Evolutionary conservation across 2,797 vertebrate species (phyloP), one percentile per base, ranked within the genome.

Genomic region (Clamator glandarius): DNA sequence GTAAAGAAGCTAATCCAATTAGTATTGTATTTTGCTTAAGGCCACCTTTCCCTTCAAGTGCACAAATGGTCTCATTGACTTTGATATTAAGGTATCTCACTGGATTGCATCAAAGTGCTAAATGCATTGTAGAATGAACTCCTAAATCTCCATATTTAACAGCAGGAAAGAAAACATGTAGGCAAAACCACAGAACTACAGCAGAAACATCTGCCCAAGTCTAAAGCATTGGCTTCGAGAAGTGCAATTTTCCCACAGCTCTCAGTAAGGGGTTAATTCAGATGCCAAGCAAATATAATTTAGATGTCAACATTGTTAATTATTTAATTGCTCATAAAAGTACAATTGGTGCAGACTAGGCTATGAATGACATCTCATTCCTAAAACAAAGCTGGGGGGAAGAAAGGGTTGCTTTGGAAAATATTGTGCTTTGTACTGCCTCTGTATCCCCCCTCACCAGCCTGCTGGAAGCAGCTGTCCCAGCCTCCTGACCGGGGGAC

Each of bases 261-360:
- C 80, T 78, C 80, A 57, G n/a, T 7, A 86, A 96, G 59, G 92
- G 90, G 93, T 92, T 95, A 94, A 95, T 83, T 82, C 59, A 6
- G 76, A 93, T 41, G 67, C 85, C 83, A 41, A 96, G 89, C 57
- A 94, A 84, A 92, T 76, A 84, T 51, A 92, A 96, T 95, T 91
- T 74, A 94, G 92, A 95, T 80, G 88, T 85, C 96, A 96, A 83
- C 86, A 74, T 80, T 80, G 94, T 94, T 95, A 95, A 96, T 96
- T 96, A 96, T 96, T 96, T 90, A 95, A 96, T 95, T 95, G 85
- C 79, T 86, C 73, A 66, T 78, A 66, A 94, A 89, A 95, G 85
- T 74, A 89, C 88, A 87, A 90, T 63, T 67, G 92, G 35, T 91
- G 86, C 80, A 80, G 74, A 29, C 36, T 76, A 50, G 10, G 75